Percentiles rank a stretch among this genome's conserved stretches.
phyloP scores from a whole-genome alignment of 1,140 invertebrate genomes.

The Hypsibius dujardini region DNA sequence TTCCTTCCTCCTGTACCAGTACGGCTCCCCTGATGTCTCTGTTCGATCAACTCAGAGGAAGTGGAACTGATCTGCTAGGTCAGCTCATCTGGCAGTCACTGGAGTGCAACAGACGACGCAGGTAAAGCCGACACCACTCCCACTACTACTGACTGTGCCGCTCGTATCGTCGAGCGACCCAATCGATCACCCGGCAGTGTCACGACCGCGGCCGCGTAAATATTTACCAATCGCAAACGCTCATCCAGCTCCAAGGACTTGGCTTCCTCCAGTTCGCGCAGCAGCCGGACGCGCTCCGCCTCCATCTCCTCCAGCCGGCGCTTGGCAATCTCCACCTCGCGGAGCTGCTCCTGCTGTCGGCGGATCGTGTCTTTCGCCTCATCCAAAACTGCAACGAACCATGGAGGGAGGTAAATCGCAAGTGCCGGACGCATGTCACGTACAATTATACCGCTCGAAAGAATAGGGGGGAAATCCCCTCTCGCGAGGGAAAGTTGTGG shows the following conservation, averaged over 20 bases:
- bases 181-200: slow-evolving; percentile 12
- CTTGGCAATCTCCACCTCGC: slow-evolving; percentile 32
- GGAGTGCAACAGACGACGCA: slow-evolving; percentile 64
- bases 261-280: slow-evolving; percentile 66
- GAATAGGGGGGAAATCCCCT: no score
- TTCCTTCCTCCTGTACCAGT: no score
- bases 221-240: slow-evolving; percentile 48
- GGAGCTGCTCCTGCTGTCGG: slow-evolving; percentile 32
- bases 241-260: slow-evolving; percentile 81
- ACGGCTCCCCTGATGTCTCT: no score
- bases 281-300: slow-evolving; percentile 58
- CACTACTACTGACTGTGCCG: slow-evolving; percentile 46
- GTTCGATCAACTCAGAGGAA: no score
- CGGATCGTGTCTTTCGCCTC: slow-evolving; percentile 41
- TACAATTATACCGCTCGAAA: no score
- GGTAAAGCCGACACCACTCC: slow-evolving; percentile 62
- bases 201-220: slow-evolving; percentile 3
- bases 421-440: no score
- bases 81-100: slow-evolving; percentile 41
- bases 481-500: no score
- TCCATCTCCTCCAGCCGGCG: slow-evolving; percentile 45
- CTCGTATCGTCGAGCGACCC: slow-evolving; percentile 7
- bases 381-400: slow-evolving; percentile 49
- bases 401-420: no score
- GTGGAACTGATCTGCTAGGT: no score